Evolutionary conservation across 2,888 invertebrate species (phyloP).

Genomic region (Clepsis dumicolana): DNA sequence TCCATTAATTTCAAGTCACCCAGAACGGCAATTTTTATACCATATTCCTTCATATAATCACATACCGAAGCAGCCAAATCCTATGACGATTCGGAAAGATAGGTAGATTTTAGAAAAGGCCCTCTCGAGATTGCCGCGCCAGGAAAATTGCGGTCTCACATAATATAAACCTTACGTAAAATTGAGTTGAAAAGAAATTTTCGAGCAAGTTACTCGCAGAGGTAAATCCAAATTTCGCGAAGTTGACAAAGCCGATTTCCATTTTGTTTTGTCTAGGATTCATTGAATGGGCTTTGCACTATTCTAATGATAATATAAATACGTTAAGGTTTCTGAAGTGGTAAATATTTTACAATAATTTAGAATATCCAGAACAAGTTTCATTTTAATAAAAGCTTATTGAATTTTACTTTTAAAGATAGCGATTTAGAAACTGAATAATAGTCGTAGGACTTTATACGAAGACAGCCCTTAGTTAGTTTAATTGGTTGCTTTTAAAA

Average conservation of each 20-base stretch:
- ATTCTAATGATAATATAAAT: not conserved
- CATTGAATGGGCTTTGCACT: not conserved
- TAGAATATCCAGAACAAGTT: no score
- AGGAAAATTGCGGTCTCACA: constrained; percentile 25
- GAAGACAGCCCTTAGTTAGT: no score
- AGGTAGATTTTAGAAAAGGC: constrained; percentile 7
- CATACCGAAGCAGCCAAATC: constrained; percentile 10
- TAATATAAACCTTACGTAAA: constrained; percentile 16
- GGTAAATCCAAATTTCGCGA: constrained; percentile 12
- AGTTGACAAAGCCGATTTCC: constrained; percentile 9
- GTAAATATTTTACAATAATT: no score
- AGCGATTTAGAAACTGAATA: no score
- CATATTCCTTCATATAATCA: constrained; percentile 19
- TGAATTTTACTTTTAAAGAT: no score
- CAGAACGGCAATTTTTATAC: constrained; percentile 21
- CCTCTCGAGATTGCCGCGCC: constrained; percentile 14
- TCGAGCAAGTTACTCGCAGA: constrained; percentile 6
- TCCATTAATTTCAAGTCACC: constrained; percentile 16
- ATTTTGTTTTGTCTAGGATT: constrained; percentile 1
- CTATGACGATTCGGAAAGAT: constrained; percentile 16
- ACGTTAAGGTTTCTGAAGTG: not conserved
- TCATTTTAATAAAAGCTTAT: no score
- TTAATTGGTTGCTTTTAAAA: no score
- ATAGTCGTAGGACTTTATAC: no score
- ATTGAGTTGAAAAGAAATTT: constrained; percentile 20